Evolutionary conservation across 2,888 invertebrate genomes (phyloP).

Genomic region (Harmothoe impar): DNA sequence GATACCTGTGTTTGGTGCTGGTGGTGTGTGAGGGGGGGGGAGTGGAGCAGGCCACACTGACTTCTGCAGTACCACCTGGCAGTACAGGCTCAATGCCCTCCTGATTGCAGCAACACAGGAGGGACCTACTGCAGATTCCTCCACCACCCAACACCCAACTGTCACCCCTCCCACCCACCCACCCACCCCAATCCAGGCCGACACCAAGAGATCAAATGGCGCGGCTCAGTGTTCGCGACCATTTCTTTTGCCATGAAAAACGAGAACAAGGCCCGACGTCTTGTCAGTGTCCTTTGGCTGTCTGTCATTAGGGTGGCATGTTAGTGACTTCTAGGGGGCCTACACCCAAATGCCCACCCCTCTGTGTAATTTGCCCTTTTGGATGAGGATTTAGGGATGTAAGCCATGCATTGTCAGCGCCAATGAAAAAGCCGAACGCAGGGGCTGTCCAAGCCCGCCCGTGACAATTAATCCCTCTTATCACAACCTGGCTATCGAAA

Average conservation of each 20-base stretch:
- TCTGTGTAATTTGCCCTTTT: neutral
- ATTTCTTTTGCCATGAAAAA: too few species aligned
- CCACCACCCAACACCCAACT: neutral
- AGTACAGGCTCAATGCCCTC: neutral
- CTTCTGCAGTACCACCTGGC: too few species aligned
- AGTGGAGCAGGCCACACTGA: too few species aligned
- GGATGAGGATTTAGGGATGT: neutral
- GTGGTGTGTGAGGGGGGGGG: neutral
- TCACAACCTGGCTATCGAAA: neutral
- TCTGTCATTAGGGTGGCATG: neutral
- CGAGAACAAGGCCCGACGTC: too few species aligned
- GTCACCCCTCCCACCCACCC: neutral
- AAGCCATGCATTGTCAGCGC: neutral
- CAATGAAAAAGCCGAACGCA: neutral
- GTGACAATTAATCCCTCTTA: neutral
- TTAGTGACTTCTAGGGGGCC: too few species aligned
- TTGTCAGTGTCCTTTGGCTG: neutral
- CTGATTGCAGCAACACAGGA: neutral
- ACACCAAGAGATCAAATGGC: too few species aligned
- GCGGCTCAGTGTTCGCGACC: too few species aligned
- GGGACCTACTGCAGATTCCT: too few species aligned
- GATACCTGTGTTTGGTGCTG: constrained; percentile 22
- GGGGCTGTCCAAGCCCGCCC: neutral
- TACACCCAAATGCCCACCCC: neutral
- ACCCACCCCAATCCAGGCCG: neutral